phyloP scores from a whole-genome alignment of 2,113 vertebrate genomes.

The Haplochromis vanheusdeni region DNA sequence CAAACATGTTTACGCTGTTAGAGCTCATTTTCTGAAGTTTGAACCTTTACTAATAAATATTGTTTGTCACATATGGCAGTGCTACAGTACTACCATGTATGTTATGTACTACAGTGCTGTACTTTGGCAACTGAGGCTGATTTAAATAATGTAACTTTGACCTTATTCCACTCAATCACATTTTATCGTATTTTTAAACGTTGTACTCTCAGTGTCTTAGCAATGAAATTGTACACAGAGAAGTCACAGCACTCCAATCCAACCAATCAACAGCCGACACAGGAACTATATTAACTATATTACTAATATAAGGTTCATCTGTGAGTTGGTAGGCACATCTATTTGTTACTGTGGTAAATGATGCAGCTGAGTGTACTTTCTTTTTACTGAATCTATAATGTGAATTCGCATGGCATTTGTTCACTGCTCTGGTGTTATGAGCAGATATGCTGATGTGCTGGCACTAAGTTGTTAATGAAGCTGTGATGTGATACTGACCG shows the following conservation, averaged over 20 bases:
- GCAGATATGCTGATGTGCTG: not conserved
- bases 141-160: not conserved
- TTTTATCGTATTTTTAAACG: not conserved
- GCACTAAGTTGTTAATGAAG: not conserved
- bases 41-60: not conserved
- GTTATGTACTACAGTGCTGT: not conserved
- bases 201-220: not conserved
- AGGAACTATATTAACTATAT: not conserved
- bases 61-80: not conserved
- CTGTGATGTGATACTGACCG: not conserved
- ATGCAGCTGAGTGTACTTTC: not conserved
- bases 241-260: not conserved
- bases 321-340: not conserved
- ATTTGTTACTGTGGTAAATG: not conserved
- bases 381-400: not conserved
- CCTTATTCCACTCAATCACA: not conserved
- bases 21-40: not conserved
- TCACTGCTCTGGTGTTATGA: not conserved
- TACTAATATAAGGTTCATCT: not conserved
- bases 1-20: not conserved
- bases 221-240: not conserved
- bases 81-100: accelerated
- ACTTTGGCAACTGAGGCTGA: not conserved
- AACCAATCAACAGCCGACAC: not conserved
- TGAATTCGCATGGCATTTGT: not conserved